Evolutionary conservation across 2,113 vertebrate genomes (phyloP).

Genomic region (Hyaena hyaena): DNA sequence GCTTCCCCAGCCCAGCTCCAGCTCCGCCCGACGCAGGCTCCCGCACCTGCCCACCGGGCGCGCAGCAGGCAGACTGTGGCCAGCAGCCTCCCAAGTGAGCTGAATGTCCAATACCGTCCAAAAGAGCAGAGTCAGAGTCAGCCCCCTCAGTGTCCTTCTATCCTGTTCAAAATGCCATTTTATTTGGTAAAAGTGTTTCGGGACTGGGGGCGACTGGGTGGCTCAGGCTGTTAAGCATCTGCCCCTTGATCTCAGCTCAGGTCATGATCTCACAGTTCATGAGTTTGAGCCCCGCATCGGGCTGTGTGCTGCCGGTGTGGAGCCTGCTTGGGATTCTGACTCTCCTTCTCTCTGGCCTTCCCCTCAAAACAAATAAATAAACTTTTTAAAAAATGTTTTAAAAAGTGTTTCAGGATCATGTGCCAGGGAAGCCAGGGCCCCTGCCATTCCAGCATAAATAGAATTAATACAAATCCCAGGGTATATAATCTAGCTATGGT

Average conservation of each 20-base stretch:
- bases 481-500: background rate
- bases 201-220: too few relatives aligned
- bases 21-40: fast-evolving
- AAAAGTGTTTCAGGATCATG: background rate
- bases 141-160: background rate
- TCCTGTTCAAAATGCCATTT: background rate
- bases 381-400: too few relatives aligned
- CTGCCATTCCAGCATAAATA: background rate
- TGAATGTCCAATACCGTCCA: background rate
- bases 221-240: too few relatives aligned
- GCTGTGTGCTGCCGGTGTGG: too few relatives aligned
- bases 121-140: background rate
- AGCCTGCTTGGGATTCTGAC: too few relatives aligned
- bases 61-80: background rate
- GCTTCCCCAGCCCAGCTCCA: fast-evolving
- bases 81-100: background rate
- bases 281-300: too few relatives aligned
- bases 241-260: too few relatives aligned
- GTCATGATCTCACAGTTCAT: too few relatives aligned
- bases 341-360: too few relatives aligned
- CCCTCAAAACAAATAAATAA: too few relatives aligned
- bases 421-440: background rate
- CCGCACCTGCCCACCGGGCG: background rate
- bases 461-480: background rate
- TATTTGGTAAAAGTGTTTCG: background rate